Conservation (phyloP, 1,140 invertebrate genomes). For the Micrasema minimum region DNA sequence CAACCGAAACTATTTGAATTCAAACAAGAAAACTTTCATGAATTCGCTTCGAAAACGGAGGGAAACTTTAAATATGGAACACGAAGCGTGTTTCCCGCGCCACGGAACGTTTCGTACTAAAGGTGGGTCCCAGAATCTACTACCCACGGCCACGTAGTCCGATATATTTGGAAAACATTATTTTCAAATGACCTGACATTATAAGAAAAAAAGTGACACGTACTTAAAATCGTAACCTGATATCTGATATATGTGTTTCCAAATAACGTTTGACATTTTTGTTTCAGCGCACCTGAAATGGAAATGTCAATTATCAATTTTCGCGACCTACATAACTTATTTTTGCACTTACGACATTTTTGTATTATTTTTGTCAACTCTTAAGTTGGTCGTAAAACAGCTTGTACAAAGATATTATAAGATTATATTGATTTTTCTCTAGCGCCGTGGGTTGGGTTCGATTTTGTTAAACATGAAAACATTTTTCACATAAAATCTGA, state of each 20-base stretch:
- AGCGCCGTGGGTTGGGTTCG: no score
- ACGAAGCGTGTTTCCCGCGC: slow-evolving; percentile 22
- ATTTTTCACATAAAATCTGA: no score
- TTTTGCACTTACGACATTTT: neutral
- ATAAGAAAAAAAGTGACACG: neutral
- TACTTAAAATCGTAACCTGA: neutral
- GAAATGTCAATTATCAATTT: slow-evolving; percentile 18
- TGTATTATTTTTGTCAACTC: no score
- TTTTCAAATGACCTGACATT: slow-evolving; percentile 27
- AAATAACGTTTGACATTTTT: neutral
- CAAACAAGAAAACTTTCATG: no score
- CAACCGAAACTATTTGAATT: no score
- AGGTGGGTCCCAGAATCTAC: neutral
- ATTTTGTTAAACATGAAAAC: no score
- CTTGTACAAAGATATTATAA: no score
- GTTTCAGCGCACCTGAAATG: neutral
- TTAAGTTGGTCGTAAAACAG: no score
- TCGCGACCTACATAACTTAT: slow-evolving; percentile 1
- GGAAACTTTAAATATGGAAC: slow-evolving; percentile 13
- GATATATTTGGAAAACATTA: no score
- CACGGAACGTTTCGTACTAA: slow-evolving; percentile 13
- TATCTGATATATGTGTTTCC: slow-evolving; percentile 1
- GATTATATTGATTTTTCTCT: no score
- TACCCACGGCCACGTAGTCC: neutral
- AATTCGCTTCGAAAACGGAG: neutral